A percentile compares a stretch with the other conserved stretches of the same genome.
Evolutionary conservation across 2,888 invertebrate genomes (phyloP).

Genomic region (Belgica antarctica): DNA sequence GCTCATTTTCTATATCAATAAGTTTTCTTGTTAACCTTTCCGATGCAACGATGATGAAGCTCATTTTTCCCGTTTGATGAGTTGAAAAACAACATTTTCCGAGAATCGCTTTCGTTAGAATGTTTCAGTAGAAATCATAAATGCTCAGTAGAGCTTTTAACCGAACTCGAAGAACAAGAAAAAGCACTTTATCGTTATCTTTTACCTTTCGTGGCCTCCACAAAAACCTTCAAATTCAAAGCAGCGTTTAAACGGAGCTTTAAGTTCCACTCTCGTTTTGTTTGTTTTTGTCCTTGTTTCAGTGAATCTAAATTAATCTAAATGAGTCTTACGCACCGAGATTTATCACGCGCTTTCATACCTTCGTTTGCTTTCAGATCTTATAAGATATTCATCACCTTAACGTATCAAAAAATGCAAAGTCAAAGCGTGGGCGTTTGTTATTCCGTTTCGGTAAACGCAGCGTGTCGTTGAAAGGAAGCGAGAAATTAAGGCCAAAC

Average conservation of each 20-base stretch:
- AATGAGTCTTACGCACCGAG: background rate
- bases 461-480: slow-evolving; percentile 30
- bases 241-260: background rate
- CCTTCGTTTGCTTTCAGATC: background rate
- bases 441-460: slow-evolving; percentile 4
- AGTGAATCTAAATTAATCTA: background rate
- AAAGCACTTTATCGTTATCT: no score
- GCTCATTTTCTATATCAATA: background rate
- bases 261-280: background rate
- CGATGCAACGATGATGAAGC: background rate
- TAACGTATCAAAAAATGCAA: background rate
- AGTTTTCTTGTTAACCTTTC: background rate
- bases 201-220: background rate
- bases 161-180: background rate
- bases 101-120: background rate
- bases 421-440: background rate
- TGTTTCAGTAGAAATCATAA: no score
- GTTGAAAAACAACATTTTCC: background rate
- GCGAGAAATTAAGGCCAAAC: slow-evolving; percentile 41
- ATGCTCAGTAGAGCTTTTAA: no score
- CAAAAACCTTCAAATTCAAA: background rate
- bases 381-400: slow-evolving; percentile 38
- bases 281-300: background rate
- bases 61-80: background rate
- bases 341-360: background rate